phyloP scores from a whole-genome alignment of 1,140 invertebrate genomes.

The Neuroterus valhalla region DNA sequence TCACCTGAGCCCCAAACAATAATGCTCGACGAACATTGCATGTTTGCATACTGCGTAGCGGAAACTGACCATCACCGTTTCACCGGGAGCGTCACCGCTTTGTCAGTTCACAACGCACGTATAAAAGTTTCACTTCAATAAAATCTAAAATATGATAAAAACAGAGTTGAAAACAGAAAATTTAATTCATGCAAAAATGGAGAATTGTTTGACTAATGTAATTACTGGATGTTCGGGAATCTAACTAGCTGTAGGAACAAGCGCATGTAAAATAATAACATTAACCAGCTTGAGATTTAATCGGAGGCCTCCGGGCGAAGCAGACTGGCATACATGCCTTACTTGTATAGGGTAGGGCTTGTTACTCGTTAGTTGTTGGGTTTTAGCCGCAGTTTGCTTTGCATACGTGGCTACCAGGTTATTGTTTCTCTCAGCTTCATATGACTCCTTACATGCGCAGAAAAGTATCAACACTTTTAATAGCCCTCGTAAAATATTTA shows the following conservation, averaged over 20 bases:
- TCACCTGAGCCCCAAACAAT: no score
- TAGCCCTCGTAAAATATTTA: slow-evolving; percentile 56
- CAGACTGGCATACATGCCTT: slow-evolving; percentile 51
- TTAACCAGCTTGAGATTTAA: slow-evolving; percentile 62
- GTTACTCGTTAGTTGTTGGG: slow-evolving; percentile 9
- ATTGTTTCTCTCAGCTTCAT: background rate
- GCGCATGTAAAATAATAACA: slow-evolving; percentile 61
- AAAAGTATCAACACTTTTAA: slow-evolving; percentile 59
- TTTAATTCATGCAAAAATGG: background rate
- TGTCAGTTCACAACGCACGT: no score
- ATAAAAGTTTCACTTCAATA: no score
- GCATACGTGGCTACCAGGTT: slow-evolving; percentile 2
- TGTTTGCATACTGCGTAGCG: no score
- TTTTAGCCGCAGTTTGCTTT: slow-evolving; percentile 4
- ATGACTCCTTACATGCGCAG: slow-evolving; percentile 6
- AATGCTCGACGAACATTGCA: no score
- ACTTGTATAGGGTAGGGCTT: background rate
- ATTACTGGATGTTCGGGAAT: slow-evolving; percentile 16
- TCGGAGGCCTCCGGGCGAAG: slow-evolving; percentile 57
- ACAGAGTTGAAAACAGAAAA: background rate
- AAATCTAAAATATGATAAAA: background rate
- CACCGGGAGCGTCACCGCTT: no score
- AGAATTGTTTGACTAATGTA: slow-evolving; percentile 17
- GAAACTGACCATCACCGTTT: no score
- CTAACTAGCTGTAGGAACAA: slow-evolving; percentile 30